These are phyloP conservation scores for Drosophila anomelani DNA, from an alignment of 2,888 invertebrate genomes.

Conservation along the genomic window DNA sequence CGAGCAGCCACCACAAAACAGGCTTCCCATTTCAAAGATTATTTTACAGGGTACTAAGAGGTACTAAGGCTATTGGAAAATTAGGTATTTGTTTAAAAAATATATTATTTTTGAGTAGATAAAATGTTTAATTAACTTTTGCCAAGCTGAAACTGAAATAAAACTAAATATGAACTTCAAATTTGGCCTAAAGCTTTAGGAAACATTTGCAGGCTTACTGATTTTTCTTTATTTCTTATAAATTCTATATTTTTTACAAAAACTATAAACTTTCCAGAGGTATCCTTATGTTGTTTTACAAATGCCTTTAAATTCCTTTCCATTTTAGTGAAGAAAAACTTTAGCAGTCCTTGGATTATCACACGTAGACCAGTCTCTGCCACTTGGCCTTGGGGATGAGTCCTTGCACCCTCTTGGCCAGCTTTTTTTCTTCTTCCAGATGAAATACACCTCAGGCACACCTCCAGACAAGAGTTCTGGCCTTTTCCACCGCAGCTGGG, in stretches of 20 bases:
- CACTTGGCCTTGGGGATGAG: slow-evolving; percentile 18
- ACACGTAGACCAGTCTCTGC: slow-evolving; percentile 56
- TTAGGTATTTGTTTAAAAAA: background rate
- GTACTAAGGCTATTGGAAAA: no score
- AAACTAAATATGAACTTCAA: background rate
- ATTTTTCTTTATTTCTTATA: background rate
- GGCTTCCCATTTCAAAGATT: background rate
- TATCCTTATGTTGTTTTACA: background rate
- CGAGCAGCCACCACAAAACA: slow-evolving; percentile 24
- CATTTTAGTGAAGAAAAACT: slow-evolving; percentile 61
- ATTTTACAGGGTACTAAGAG: slow-evolving; percentile 10
- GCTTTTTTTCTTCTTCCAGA: background rate
- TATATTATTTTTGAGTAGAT: background rate
- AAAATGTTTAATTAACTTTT: no score
- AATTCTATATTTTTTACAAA: background rate
- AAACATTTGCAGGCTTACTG: background rate
- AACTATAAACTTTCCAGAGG: background rate
- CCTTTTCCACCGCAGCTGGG: slow-evolving; percentile 27
- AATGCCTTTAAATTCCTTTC: background rate
- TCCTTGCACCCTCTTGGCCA: background rate
- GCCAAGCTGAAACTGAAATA: background rate
- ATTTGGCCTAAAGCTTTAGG: background rate
- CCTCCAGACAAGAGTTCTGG: slow-evolving; percentile 55
- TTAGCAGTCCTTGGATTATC: slow-evolving; percentile 62
- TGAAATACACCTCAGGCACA: slow-evolving; percentile 72